Evolutionary conservation across 2,888 invertebrate genomes (phyloP).

Genomic region (Eudemis profundana): DNA sequence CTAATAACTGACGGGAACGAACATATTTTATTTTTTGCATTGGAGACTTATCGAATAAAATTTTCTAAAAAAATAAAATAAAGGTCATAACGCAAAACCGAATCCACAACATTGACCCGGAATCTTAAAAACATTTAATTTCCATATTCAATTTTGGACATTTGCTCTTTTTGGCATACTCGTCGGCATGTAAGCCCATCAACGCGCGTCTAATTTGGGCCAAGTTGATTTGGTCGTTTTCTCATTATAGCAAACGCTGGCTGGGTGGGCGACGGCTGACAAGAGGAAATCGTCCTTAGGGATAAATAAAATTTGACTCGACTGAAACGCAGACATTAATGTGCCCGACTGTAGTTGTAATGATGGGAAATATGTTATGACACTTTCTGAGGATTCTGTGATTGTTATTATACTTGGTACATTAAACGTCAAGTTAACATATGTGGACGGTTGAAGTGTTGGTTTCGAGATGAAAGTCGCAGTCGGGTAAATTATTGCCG

Average conservation of each 20-base stretch:
- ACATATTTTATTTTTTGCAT: too few relatives aligned
- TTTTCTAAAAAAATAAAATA: background rate
- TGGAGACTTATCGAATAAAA: background rate
- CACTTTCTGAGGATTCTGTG: slow-evolving; percentile 26
- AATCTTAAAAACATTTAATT: slow-evolving; percentile 32
- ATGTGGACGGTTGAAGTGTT: slow-evolving; percentile 17
- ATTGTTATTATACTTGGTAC: slow-evolving; percentile 26
- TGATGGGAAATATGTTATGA: slow-evolving; percentile 42
- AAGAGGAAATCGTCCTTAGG: slow-evolving; percentile 80
- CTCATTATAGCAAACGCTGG: slow-evolving; percentile 72
- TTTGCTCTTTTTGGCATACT: slow-evolving; percentile 40
- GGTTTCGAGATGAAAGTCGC: slow-evolving; percentile 24
- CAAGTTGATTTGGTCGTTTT: slow-evolving; percentile 79
- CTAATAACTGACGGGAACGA: too few relatives aligned
- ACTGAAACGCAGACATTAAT: slow-evolving; percentile 73
- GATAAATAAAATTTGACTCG: slow-evolving; percentile 80
- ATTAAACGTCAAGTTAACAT: slow-evolving; percentile 19
- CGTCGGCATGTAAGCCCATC: slow-evolving; percentile 66
- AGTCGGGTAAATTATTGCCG: slow-evolving; percentile 23
- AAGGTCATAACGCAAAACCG: background rate
- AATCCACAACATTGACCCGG: background rate
- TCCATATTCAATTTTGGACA: slow-evolving; percentile 39
- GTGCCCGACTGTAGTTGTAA: slow-evolving; percentile 65
- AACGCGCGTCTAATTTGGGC: slow-evolving; percentile 75
- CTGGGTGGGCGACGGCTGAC: slow-evolving; percentile 80